Conservation (phyloP, 2,113 vertebrate genomes). For the Anoplopoma fimbria region DNA sequence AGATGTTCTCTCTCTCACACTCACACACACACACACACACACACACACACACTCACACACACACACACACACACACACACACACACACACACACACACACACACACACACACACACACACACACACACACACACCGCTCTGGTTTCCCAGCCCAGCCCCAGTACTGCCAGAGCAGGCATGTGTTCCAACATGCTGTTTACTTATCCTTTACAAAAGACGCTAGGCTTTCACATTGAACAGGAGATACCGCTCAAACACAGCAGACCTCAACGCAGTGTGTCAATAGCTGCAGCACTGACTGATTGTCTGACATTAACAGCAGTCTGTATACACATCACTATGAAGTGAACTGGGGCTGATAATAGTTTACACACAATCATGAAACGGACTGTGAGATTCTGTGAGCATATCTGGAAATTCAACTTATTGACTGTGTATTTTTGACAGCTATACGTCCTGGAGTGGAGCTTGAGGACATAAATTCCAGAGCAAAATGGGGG, state of each 20-base stretch:
- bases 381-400: conserved; percentile 17
- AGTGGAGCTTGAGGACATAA: conserved; percentile 1
- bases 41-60: conserved; percentile 24
- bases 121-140: conserved; percentile 11
- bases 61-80: neutral
- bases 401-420: neutral
- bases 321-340: conserved; percentile 30
- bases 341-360: conserved; percentile 35
- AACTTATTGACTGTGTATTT: neutral
- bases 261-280: conserved; percentile 66
- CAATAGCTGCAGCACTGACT: conserved; percentile 55
- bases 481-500: conserved; percentile 49
- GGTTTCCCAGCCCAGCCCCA: conserved; percentile 50
- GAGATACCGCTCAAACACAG: conserved; percentile 42
- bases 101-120: conserved; percentile 17
- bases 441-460: conserved; percentile 8
- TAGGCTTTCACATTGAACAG: conserved; percentile 47
- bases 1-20: neutral
- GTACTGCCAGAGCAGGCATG: conserved; percentile 62
- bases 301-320: conserved; percentile 42
- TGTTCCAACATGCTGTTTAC: conserved; percentile 74
- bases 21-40: conserved; percentile 15
- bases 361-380: conserved; percentile 42
- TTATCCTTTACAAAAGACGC: conserved; percentile 72
- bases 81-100: conserved; percentile 25